Conservation (phyloP, 2,113 vertebrate genomes). For the Tachycineta bicolor region DNA sequence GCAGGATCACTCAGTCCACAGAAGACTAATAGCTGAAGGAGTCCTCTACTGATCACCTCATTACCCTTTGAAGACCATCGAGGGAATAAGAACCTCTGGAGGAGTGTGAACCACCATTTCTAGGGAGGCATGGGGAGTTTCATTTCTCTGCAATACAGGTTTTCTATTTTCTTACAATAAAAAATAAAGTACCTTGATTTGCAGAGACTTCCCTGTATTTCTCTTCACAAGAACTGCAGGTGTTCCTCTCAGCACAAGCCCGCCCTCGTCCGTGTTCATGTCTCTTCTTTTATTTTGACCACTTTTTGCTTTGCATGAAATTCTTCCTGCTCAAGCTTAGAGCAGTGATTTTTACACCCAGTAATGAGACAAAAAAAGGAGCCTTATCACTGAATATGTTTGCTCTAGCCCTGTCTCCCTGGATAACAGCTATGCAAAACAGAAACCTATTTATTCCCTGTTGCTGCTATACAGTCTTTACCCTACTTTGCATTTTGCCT, state of each 20-base stretch:
- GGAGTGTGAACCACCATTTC: background rate
- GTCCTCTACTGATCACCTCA: slow-evolving; percentile 17
- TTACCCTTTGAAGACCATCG: background rate
- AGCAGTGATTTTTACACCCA: background rate
- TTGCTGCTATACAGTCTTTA: slow-evolving; percentile 8
- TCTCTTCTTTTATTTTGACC: background rate
- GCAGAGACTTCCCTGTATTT: background rate
- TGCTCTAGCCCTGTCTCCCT: background rate
- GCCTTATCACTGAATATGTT: slow-evolving; percentile 12
- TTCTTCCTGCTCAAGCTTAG: background rate
- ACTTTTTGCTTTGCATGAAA: background rate
- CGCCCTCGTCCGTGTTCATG: accelerated
- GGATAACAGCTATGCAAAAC: background rate
- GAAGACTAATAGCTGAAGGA: slow-evolving; percentile 33
- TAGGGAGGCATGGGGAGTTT: background rate
- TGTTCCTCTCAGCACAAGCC: background rate
- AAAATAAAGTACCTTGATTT: background rate
- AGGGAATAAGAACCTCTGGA: slow-evolving; percentile 17
- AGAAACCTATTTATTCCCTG: background rate
- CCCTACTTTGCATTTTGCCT: slow-evolving; percentile 1
- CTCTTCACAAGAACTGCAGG: background rate
- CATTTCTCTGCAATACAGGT: accelerated
- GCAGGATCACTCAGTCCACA: background rate
- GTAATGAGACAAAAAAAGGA: background rate
- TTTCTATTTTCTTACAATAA: background rate